Base-by-base conservation (phyloP, 2,888 invertebrate genomes). In the Luperina testacea region DNA sequence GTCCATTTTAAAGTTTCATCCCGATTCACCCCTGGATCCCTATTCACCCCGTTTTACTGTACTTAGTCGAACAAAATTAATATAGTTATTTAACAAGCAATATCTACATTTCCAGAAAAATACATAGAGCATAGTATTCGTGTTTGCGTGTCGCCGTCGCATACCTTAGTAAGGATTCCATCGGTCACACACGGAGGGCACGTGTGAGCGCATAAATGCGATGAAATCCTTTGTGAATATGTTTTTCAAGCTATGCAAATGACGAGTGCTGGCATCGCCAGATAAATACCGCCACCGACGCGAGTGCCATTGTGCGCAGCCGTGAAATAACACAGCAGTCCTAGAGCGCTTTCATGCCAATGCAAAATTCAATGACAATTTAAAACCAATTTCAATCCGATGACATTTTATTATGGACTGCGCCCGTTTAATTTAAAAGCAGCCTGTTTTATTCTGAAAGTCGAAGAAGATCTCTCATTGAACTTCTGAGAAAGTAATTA, bases 131-230 rank as follows among this genome's bases (percentile, higher is more conserved):
- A 79, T 78, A 84, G 83, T 84, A 86, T 81, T 88, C 82, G 77
- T 83, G 77, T 80, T 81, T 80, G 75, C 84, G 83, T 86, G 87
- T 74, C 77, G 74, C 68, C 74, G 74, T 87, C 79, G 83, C 87
- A 88, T 89, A 85, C 87, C 87, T 85, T 87, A 84, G 85, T 90
- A 84, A 82, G 84, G 88, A 93, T 94, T 94, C 93, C 89, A 90
- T 90, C 89, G 90, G 90, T 85, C 88, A 83, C 81, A 85, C 83
- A 79, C 85, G 76, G 82, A 88, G 82, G 85, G 91, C 86, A 90
- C 95, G 94, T 95, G 95, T 91, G 91, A 83, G 86, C 90, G 96
- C 95, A 96, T 96, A 94, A 93, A 95, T 95, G 94, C 92, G 88
- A 92, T 93, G 92, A 93, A 94, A 92, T 87, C 92, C 90, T 89